Evolutionary conservation across 2,797 vertebrate species (phyloP).

Genomic region (Sylvia borin): DNA sequence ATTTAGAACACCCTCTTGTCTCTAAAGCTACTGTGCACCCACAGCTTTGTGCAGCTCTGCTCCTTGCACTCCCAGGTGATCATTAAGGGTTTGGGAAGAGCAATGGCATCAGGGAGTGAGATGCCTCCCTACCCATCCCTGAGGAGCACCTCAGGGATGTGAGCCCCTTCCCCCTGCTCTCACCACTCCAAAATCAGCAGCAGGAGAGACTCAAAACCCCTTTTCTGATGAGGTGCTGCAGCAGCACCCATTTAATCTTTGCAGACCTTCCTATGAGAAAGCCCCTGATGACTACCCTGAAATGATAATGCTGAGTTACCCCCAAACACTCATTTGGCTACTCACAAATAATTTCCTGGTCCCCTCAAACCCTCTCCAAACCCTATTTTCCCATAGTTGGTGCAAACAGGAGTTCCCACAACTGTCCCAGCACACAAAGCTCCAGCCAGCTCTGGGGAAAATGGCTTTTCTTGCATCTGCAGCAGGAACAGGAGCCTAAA

Average conservation of each 20-base stretch:
- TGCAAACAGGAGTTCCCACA: neutral
- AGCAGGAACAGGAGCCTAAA: neutral
- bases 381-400: neutral
- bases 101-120: fast-evolving
- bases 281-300: neutral
- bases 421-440: neutral
- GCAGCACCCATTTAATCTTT: neutral
- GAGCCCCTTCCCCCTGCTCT: neutral
- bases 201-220: neutral
- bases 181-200: fast-evolving
- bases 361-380: neutral
- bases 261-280: neutral
- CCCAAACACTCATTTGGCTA: neutral
- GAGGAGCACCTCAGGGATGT: neutral
- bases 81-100: neutral
- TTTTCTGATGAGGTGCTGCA: neutral
- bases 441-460: neutral
- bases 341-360: neutral
- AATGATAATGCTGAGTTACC: neutral
- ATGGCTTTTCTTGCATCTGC: neutral
- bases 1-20: neutral
- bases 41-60: neutral
- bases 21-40: neutral
- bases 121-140: neutral
- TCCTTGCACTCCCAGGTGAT: neutral